Percentiles rank a stretch among this genome's conserved stretches.
phyloP scores from a whole-genome alignment of 1,140 invertebrate genomes.

The Scaptomyza graminum region DNA sequence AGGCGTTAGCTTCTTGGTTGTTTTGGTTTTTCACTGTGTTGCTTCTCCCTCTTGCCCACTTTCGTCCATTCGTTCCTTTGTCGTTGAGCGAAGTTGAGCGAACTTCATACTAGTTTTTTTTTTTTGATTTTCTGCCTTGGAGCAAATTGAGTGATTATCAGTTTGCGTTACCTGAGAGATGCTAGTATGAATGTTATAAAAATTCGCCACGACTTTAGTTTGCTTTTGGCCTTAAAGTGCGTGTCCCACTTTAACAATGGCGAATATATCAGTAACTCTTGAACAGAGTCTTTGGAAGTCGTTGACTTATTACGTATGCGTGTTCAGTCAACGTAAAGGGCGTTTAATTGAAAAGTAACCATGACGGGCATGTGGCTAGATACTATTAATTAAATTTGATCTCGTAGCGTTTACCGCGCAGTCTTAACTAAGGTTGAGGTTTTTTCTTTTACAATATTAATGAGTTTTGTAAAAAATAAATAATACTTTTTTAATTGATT shows the following conservation, averaged over 20 bases:
- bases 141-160: slow-evolving; percentile 81
- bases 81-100: slow-evolving; percentile 66
- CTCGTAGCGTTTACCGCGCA: slow-evolving; percentile 11
- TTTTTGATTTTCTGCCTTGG: slow-evolving; percentile 44
- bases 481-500: no score
- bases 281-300: slow-evolving; percentile 23
- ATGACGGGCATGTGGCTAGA: slow-evolving; percentile 47
- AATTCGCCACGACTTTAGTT: neutral
- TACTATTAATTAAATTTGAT: slow-evolving; percentile 63
- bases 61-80: neutral
- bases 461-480: neutral
- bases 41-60: no score
- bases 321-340: slow-evolving; percentile 7
- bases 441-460: slow-evolving; percentile 31
- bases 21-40: slow-evolving; percentile 19
- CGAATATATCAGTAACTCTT: slow-evolving; percentile 44
- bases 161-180: slow-evolving; percentile 63
- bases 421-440: slow-evolving; percentile 4
- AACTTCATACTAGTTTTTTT: slow-evolving; percentile 67
- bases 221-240: slow-evolving; percentile 47
- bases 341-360: slow-evolving; percentile 44
- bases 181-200: slow-evolving; percentile 14
- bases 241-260: slow-evolving; percentile 21
- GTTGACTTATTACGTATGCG: slow-evolving; percentile 32
- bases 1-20: slow-evolving; percentile 65